A percentile compares a stretch with the other conserved stretches of the same genome.
Conservation (phyloP, 30 jellyfish, hydroid and myxozoan genomes). For the Hydractinia symbiolongicarpus region DNA sequence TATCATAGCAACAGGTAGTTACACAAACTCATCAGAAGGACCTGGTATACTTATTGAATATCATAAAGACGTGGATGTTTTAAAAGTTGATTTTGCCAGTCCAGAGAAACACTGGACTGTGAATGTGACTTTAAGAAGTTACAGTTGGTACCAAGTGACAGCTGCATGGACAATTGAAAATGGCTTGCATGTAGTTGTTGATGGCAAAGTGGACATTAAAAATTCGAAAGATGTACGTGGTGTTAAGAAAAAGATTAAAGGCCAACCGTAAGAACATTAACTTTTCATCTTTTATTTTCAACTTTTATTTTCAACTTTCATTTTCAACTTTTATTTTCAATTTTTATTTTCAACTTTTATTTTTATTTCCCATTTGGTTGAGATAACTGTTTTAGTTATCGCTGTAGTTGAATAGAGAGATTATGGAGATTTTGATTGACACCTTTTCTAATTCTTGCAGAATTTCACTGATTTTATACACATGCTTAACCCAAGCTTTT, state of each 20-base stretch:
- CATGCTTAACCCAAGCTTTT: no score
- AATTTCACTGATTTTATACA: no score
- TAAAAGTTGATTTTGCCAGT: conserved; percentile 43
- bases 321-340: background rate
- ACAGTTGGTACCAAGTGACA: conserved; percentile 69
- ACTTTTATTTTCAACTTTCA: no score
- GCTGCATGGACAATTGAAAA: conserved; percentile 46
- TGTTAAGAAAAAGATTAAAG: background rate
- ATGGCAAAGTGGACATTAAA: conserved; percentile 29
- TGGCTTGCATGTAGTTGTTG: conserved; percentile 67
- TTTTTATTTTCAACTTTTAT: background rate
- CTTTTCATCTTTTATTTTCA: background rate
- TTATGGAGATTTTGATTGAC: no score
- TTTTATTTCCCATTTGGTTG: no score
- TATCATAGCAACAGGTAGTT: conserved; percentile 73
- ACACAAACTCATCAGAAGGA: conserved; percentile 62
- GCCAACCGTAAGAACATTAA: conserved; percentile 23
- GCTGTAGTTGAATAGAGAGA: no score
- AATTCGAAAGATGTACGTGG: conserved; percentile 30
- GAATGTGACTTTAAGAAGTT: conserved; percentile 11
- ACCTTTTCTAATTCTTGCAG: no score
- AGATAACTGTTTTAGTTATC: no score
- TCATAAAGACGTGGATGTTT: conserved; percentile 13
- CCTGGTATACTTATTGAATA: conserved; percentile 65
- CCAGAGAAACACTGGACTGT: conserved; percentile 48